Evolutionary conservation across 37 sponge, comb jelly and placozoan species (phyloP).

Genomic region (Aphrocallistes beatrix): DNA sequence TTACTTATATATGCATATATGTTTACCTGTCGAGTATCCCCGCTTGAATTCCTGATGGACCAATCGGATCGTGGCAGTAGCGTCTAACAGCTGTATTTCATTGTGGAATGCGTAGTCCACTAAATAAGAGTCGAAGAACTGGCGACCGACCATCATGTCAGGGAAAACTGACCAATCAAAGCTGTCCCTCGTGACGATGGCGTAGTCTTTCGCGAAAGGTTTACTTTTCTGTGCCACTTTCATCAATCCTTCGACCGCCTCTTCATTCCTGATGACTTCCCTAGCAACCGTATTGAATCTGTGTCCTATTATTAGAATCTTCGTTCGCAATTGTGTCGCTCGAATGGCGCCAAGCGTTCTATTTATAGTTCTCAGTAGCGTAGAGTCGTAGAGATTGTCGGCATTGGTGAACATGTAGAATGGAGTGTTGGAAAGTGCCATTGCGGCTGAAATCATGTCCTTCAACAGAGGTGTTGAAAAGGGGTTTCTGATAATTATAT

Average conservation of each 20-base stretch:
- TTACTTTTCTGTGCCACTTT: background rate
- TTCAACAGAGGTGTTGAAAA: background rate
- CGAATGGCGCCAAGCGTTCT: background rate
- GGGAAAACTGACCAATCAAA: background rate
- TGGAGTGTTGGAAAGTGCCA: background rate
- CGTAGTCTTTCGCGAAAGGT: background rate
- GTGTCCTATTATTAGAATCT: background rate
- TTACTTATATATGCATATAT: background rate
- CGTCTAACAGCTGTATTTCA: background rate
- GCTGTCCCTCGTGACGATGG: background rate
- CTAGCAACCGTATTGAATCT: background rate
- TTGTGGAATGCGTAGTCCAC: slow-evolving; percentile 3
- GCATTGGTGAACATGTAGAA: background rate
- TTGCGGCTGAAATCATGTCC: background rate
- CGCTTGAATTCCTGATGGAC: background rate
- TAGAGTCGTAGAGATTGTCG: background rate
- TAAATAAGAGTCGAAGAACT: background rate
- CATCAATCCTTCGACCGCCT: background rate
- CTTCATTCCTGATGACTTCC: background rate
- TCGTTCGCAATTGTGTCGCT: background rate
- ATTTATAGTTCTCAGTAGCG: background rate
- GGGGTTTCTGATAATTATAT: background rate
- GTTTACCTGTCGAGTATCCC: background rate
- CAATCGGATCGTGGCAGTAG: background rate
- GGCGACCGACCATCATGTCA: background rate